phyloP scores from a whole-genome alignment of 1,140 invertebrate genomes.

The Trialeurodes vaporariorum region DNA sequence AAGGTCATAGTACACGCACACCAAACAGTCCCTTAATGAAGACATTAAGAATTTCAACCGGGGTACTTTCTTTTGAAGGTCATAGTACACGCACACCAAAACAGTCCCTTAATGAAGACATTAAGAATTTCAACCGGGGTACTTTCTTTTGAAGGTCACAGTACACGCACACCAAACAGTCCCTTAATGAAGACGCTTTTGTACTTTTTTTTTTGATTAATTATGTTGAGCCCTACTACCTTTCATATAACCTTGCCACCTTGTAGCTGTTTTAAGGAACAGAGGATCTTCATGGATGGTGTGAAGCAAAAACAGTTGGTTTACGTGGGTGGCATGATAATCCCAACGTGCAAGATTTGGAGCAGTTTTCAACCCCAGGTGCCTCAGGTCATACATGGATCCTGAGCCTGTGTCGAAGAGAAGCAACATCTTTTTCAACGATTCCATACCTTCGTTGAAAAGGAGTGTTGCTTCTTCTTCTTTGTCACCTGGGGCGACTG shows the following conservation, averaged over 20 bases:
- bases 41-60: too few species aligned
- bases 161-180: too few species aligned
- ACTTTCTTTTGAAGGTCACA: too few species aligned
- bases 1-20: too few species aligned
- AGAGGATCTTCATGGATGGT: slow-evolving; percentile 78
- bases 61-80: too few species aligned
- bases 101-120: too few species aligned
- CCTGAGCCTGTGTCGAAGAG: slow-evolving; percentile 92
- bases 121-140: too few species aligned
- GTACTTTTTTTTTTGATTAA: too few species aligned
- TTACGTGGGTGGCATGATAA: slow-evolving; percentile 96
- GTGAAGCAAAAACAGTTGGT: slow-evolving; percentile 80
- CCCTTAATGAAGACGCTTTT: too few species aligned
- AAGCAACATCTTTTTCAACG: slow-evolving; percentile 78
- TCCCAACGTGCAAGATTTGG: slow-evolving; percentile 93
- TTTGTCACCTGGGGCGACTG: slow-evolving; percentile 41
- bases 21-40: too few species aligned
- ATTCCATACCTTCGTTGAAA: slow-evolving; percentile 75
- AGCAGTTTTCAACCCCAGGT: slow-evolving; percentile 74
- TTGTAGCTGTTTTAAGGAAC: slow-evolving; percentile 69
- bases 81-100: too few species aligned
- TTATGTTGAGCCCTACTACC: slow-evolving; percentile 89
- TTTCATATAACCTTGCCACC: slow-evolving; percentile 93
- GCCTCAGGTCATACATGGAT: slow-evolving; percentile 92
- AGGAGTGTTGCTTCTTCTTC: slow-evolving; percentile 57